Conservation (phyloP, 2,113 vertebrate genomes). For the Hippoglossus stenolepis region DNA sequence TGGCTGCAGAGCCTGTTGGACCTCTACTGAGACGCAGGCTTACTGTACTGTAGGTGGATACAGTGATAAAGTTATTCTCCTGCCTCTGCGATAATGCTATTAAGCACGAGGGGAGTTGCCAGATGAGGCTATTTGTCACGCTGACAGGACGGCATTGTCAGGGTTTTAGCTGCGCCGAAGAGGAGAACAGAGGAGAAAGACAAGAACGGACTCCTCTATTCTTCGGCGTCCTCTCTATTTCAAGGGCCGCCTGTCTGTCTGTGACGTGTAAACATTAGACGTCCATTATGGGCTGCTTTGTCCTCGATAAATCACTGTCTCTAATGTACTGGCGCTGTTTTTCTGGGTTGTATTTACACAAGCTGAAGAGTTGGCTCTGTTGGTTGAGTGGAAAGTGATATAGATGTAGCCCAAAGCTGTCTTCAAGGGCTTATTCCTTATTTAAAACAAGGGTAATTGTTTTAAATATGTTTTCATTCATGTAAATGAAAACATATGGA, state of each 20-base stretch:
- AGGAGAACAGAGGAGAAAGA: conserved; percentile 69
- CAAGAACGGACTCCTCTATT: conserved; percentile 66
- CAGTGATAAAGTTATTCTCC: conserved; percentile 77
- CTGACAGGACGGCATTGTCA: conserved; percentile 81
- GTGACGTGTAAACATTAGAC: conserved; percentile 77
- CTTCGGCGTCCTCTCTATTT: conserved; percentile 69
- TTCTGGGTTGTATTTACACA: conserved; percentile 49
- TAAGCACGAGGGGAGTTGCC: conserved; percentile 75
- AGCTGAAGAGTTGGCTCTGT: conserved; percentile 10
- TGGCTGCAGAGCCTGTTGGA: conserved; percentile 35
- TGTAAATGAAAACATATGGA: too few species aligned
- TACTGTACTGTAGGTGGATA: conserved; percentile 59
- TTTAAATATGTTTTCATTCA: too few species aligned
- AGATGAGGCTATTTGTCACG: conserved; percentile 80
- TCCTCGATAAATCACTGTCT: conserved; percentile 77
- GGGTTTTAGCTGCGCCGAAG: conserved; percentile 69
- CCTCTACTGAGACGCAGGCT: conserved; percentile 40
- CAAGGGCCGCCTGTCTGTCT: conserved; percentile 62
- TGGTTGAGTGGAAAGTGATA: conserved; percentile 29
- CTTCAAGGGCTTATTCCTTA: neutral
- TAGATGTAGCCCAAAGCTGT: conserved; percentile 20
- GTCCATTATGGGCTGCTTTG: conserved; percentile 75
- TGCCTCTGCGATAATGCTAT: conserved; percentile 77
- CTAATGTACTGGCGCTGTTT: conserved; percentile 48
- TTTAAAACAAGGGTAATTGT: too few species aligned